phyloP scores from a whole-genome alignment of 1,140 invertebrate species.

The Calliphora vicina region DNA sequence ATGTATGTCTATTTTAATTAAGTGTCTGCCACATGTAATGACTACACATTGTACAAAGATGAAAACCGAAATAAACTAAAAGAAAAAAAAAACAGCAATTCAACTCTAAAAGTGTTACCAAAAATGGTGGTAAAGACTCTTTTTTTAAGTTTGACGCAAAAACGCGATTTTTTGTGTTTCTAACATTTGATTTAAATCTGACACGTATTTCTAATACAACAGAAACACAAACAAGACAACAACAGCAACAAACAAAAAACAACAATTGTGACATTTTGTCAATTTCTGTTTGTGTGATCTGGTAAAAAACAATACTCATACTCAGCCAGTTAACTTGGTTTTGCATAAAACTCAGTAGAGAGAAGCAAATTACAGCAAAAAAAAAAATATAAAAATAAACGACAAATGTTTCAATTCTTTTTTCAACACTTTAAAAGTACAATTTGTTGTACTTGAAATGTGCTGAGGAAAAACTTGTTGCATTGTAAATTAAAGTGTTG shows the following conservation, averaged over 20 bases:
- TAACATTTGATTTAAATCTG: conserved; percentile 28
- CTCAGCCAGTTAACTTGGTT: neutral
- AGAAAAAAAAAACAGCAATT: neutral
- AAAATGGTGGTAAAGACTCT: conserved; percentile 41
- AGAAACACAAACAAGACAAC: neutral
- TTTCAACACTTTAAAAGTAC: neutral
- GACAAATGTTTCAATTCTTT: neutral
- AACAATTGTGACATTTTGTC: conserved; percentile 28
- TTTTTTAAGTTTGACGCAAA: conserved; percentile 35
- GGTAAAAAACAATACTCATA: neutral
- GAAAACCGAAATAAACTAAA: neutral
- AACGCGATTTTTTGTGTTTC: conserved; percentile 37
- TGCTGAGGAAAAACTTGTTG: neutral
- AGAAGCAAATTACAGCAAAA: neutral
- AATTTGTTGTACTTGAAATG: conserved; percentile 22
- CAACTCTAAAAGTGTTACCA: conserved; percentile 44
- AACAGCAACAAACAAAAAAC: neutral
- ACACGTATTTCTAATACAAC: conserved; percentile 18
- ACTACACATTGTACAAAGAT: conserved; percentile 20
- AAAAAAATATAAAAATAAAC: neutral
- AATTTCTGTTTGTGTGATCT: conserved; percentile 18
- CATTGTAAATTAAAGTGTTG: neutral
- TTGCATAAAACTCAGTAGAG: neutral
- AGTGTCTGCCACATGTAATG: conserved; percentile 34
- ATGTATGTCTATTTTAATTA: conserved; percentile 31